A percentile compares a stretch with the other conserved stretches of the same genome.
Conservation (phyloP, 1,140 invertebrate species). For the Venturia canescens region DNA sequence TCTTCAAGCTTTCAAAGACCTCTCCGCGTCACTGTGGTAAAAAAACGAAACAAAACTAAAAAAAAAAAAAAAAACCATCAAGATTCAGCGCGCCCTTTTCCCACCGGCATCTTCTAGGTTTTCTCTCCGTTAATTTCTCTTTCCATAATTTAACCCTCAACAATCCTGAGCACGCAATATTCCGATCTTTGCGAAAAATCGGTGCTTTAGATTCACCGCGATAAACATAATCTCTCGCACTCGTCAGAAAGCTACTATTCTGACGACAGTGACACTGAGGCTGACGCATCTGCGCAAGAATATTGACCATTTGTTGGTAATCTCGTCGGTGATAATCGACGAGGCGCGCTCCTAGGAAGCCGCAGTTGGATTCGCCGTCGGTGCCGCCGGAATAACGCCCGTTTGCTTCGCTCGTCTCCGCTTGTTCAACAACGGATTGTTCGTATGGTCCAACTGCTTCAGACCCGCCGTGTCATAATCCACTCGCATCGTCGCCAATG, state of each 20-base stretch:
- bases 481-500: slow-evolving; percentile 96
- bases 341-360: slow-evolving; percentile 60
- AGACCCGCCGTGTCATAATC: slow-evolving; percentile 89
- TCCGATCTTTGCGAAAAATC: too few relatives aligned
- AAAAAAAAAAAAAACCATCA: too few relatives aligned
- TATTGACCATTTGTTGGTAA: slow-evolving; percentile 51
- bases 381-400: slow-evolving; percentile 45
- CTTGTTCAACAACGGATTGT: slow-evolving; percentile 94
- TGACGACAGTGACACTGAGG: slow-evolving; percentile 52
- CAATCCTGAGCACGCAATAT: neutral
- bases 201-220: too few relatives aligned
- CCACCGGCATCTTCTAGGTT: too few relatives aligned
- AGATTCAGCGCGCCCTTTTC: too few relatives aligned
- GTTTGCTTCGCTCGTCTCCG: slow-evolving; percentile 76
- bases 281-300: slow-evolving; percentile 61
- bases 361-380: slow-evolving; percentile 60
- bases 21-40: too few relatives aligned
- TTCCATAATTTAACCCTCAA: too few relatives aligned
- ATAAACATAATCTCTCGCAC: neutral
- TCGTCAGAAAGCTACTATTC: neutral
- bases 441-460: slow-evolving; percentile 91
- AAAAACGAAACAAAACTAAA: too few relatives aligned
- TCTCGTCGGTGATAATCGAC: neutral
- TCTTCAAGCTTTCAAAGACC: too few relatives aligned
- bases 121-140: too few relatives aligned